Base-by-base conservation (phyloP, 2,113 vertebrate genomes). In the Falcunculus frontatus region DNA sequence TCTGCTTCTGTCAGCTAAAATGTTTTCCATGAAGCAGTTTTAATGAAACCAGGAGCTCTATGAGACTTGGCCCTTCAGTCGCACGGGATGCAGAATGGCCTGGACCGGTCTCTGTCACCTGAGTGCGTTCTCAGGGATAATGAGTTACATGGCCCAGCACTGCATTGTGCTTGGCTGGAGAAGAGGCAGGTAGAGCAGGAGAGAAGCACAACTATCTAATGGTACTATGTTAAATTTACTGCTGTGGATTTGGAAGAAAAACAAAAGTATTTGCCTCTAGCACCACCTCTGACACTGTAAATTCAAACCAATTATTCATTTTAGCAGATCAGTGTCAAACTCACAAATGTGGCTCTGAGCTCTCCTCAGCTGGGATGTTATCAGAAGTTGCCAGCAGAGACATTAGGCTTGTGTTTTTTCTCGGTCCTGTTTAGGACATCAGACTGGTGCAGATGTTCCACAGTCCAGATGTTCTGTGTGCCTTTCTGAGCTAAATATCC, bases 101-200 rank as follows among this genome's bases (percentile, higher is more conserved):
- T 55, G 55, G 9, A 27, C 26, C 16, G 13, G n/a, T 80, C 72
- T 9, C 81, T 33, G 47, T 39, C 49, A 44, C 13, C 37, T 33
- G 15, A 69, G 29, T 0, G 0, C 19, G 14, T 55, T 76, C 27
- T 15, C 8, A 16, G 0, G 2, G 32, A 62, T 0, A 0, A 19
- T 13, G 46, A 52, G 11, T 50, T 89, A 8, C 2, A 0, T 5
- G 17, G 44, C 84, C 69, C 65, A 47, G 57, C 39, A 16, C 29
- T 39, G 29, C 8, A 1, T 37, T n/a, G 30, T 2, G 2, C 60
- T 42, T 33, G 69, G 13, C 78, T 74, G 55, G 39, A 64, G 41
- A 44, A 65, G 9, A 22, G 68, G 41, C 52, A 21, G 25, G 14
- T 10, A 69, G 20, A 70, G 56, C 56, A 46, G 39, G 29, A 76